Evolutionary conservation across 23 tunicate species (phyloP).

Genomic region (Pegea sp.): DNA sequence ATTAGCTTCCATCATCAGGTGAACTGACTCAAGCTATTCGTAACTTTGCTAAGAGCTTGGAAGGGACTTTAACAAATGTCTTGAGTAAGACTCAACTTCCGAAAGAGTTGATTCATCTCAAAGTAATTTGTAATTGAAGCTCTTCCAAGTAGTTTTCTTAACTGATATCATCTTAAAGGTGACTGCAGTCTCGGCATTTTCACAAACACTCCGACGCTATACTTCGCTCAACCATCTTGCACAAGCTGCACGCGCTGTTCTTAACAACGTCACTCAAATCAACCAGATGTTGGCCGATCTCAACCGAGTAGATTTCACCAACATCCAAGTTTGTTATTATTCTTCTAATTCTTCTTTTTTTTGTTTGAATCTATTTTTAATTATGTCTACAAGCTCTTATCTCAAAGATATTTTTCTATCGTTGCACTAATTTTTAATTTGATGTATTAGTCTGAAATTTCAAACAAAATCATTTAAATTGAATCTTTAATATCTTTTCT

Average conservation of each 20-base stretch:
- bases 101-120: conserved; percentile 20
- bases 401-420: too few relatives aligned
- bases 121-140: conserved; percentile 14
- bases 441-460: too few relatives aligned
- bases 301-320: conserved; percentile 76
- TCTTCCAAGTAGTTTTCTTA: not conserved
- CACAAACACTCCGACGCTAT: conserved; percentile 87
- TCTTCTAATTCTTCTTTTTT: not conserved
- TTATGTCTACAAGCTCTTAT: conserved; percentile 3
- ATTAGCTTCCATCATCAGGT: conserved; percentile 31
- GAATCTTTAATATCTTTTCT: too few relatives aligned
- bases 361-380: not conserved
- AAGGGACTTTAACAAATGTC: conserved; percentile 17
- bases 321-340: conserved; percentile 49
- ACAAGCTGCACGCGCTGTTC: conserved; percentile 92
- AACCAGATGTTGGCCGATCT: conserved; percentile 91
- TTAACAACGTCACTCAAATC: conserved; percentile 56
- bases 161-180: conserved; percentile 15
- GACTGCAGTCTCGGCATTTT: conserved; percentile 93
- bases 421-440: too few relatives aligned
- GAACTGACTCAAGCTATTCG: conserved; percentile 80
- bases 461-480: too few relatives aligned
- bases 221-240: conserved; percentile 98
- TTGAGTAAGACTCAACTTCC: conserved; percentile 34
- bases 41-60: conserved; percentile 83